Base-by-base conservation (phyloP, 2,888 invertebrate species). In the Chloromyia formosa region DNA sequence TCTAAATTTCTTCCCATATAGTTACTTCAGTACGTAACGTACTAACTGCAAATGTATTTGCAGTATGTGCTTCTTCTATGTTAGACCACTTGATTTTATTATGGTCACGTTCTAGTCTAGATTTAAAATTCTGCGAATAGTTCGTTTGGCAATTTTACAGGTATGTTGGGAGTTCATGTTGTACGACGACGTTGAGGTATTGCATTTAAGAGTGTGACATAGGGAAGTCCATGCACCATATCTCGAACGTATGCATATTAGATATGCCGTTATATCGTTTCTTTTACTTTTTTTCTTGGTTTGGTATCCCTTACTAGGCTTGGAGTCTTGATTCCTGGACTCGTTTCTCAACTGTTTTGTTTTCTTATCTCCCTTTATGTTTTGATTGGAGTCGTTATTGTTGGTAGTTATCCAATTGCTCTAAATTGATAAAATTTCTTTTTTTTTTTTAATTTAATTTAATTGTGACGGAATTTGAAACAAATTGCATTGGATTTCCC, bases 111-210 rank as follows among this genome's bases (percentile, higher is more conserved):
- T 76, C 64, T 74, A 75, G 75, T 73, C 75, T 69, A 75, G 75
- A 76, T 75, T 76, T 76, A 76, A 76, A 76, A 76, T 76, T 76
- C 76, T 76, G 76, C 73, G 68, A 74, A 73, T 74, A 74, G 60
- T 56, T 45, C 66, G 49, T 54, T 73, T 49, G 76, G 61, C 74
- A 66, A 66, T 72, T 72, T 69, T 72, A 18, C 35, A 56, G 68
- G 56, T 23, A 61, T 62, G 68, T 45, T 69, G 35, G 66, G 68
- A 49, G 45, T 74, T 54, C 53, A 53, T 54, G 54, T 14, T 35
- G 53, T 54, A 18, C 54, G 53, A 18, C 40, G 40, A n/a, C 71
- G 18, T 22, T 45, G 20, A n/a, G n/a, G 3, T 53, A 45, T 16
- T 18, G 45, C 27, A 35, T 35, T 35, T 4, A 35, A 35, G 27